These are phyloP conservation scores for Horisme vitalbata DNA, from an alignment of 2,888 invertebrate species.

Conservation along the genomic window DNA sequence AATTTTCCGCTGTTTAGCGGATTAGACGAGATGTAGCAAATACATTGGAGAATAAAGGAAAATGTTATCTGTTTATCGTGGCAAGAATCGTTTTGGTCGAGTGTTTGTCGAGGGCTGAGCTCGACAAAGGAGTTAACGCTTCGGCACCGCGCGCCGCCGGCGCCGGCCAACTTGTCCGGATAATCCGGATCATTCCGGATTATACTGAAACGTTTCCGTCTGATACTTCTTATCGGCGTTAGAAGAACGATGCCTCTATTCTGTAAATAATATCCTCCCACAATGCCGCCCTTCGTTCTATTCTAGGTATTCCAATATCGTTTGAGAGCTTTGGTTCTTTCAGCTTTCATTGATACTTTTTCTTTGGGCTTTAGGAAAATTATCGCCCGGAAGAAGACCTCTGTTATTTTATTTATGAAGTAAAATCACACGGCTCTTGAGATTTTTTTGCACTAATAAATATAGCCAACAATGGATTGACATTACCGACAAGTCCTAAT, in stretches of 20 bases:
- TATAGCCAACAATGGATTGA: no score
- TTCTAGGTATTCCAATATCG: slow-evolving; percentile 4
- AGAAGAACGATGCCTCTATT: slow-evolving; percentile 41
- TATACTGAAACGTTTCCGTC: slow-evolving; percentile 54
- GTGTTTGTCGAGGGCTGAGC: slow-evolving; percentile 44
- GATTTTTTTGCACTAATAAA: no score
- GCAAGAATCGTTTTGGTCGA: slow-evolving; percentile 41
- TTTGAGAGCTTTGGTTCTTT: slow-evolving; percentile 5
- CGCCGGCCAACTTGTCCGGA: slow-evolving; percentile 57
- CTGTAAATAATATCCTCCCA: slow-evolving; percentile 48
- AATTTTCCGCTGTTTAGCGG: slow-evolving; percentile 7
- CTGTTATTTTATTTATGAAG: no score
- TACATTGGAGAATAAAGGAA: slow-evolving; percentile 22
- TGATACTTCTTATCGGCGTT: slow-evolving; percentile 52
- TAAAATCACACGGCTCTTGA: no score
- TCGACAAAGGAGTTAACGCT: slow-evolving; percentile 48
- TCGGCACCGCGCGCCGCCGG: slow-evolving; percentile 44
- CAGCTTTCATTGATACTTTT: slow-evolving; percentile 3
- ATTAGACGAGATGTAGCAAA: slow-evolving; percentile 18
- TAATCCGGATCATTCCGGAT: slow-evolving; percentile 74
- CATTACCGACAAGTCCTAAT: no score
- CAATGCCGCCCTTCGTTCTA: slow-evolving; percentile 35
- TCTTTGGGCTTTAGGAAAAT: no score
- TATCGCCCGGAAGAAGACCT: no score
- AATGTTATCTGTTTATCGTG: slow-evolving; percentile 29